Conservation (phyloP, 2,113 vertebrate species). For the Tragelaphus buxtoni region DNA sequence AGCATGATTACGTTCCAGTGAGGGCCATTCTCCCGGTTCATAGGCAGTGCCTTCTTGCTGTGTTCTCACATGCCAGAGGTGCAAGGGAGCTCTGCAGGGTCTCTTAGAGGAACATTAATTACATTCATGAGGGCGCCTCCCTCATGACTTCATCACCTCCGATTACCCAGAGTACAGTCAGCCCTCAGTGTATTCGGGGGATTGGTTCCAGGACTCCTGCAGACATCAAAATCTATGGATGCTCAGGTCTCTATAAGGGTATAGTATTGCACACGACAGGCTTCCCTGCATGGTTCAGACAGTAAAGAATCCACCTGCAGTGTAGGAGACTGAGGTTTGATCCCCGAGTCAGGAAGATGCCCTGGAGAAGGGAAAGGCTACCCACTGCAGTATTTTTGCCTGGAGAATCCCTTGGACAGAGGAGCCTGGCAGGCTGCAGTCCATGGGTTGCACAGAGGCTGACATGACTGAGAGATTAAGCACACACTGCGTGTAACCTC, state of each 20-base stretch:
- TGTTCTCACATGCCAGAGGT: neutral
- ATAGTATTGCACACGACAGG: neutral
- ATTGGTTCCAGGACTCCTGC: neutral
- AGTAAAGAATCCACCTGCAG: neutral
- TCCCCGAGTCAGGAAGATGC: neutral
- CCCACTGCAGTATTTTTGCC: neutral
- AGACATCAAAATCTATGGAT: neutral
- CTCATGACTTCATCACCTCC: neutral
- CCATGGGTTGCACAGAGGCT: neutral
- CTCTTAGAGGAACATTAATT: too few relatives aligned
- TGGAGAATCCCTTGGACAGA: neutral
- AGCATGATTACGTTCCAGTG: too few relatives aligned
- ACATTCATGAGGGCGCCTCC: neutral
- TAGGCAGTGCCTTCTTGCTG: neutral
- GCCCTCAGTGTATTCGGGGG: neutral
- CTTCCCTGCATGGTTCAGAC: neutral
- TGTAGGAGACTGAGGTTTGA: neutral
- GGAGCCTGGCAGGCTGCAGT: neutral
- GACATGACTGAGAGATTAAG: neutral
- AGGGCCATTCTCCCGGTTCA: neutral
- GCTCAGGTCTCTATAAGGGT: neutral
- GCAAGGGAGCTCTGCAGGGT: neutral
- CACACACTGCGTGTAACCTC: neutral
- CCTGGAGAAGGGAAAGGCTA: neutral
- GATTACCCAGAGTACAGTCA: neutral